Evolutionary conservation across 2,797 vertebrate species (phyloP).

Genomic region (Apodemus agrarius): DNA sequence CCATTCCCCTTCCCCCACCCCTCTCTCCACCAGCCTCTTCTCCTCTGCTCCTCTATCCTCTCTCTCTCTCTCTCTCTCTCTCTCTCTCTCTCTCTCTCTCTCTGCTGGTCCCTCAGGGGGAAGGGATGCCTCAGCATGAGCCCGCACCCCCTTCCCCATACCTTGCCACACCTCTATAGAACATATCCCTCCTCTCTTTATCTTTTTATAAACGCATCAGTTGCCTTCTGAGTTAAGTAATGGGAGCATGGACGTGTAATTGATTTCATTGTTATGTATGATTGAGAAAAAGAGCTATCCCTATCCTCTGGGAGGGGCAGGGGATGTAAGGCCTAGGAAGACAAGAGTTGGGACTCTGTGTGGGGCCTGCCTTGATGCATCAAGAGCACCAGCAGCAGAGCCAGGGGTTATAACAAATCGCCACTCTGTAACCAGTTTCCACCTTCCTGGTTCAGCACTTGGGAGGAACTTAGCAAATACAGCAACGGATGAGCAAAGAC

Average conservation of each 20-base stretch:
- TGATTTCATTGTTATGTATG: constrained; percentile 37
- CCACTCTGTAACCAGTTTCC: background rate
- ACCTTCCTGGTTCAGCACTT: background rate
- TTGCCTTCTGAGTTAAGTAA: background rate
- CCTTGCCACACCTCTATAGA: no score
- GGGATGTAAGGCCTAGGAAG: background rate
- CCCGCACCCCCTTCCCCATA: no score
- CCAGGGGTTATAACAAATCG: background rate
- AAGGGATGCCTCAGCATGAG: no score
- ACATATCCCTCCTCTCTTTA: no score
- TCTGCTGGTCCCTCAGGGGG: no score
- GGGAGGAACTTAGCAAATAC: background rate
- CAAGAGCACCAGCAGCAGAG: background rate
- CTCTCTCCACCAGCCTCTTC: no score
- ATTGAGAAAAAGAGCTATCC: background rate
- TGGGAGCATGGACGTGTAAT: background rate
- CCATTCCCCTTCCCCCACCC: no score
- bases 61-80: no score
- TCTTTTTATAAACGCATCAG: no score
- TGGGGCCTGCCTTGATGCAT: background rate
- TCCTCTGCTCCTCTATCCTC: no score
- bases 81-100: no score
- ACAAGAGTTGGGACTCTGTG: background rate
- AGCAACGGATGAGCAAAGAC: background rate
- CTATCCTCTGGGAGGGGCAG: background rate